A percentile compares a stretch with the other conserved stretches of the same genome.
These are phyloP conservation scores for Pectinophora gossypiella DNA, from an alignment of 1,140 invertebrate genomes.

Conservation along the genomic window DNA sequence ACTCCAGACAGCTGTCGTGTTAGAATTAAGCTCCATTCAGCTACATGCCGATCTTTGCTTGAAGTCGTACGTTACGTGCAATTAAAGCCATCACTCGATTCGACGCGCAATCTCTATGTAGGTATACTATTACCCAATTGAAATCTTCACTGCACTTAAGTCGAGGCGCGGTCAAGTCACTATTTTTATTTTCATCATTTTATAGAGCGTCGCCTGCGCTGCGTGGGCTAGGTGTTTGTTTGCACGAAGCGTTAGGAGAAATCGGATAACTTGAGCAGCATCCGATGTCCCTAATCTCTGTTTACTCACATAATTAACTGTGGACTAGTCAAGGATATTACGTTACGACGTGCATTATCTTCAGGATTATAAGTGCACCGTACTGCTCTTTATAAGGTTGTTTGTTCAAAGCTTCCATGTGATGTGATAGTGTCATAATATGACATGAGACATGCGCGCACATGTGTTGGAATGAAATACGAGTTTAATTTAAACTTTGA, in stretches of 20 bases:
- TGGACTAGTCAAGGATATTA: conserved; percentile 48
- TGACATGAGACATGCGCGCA: conserved; percentile 5
- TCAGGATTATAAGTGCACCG: conserved; percentile 14
- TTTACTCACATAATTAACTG: conserved; percentile 54
- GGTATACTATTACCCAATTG: too few relatives aligned
- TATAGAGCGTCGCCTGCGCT: background rate
- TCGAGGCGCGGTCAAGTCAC: too few relatives aligned
- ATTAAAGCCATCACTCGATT: too few relatives aligned
- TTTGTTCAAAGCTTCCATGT: conserved; percentile 22
- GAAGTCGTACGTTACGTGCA: too few relatives aligned
- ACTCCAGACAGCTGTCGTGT: background rate
- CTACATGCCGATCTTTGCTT: background rate
- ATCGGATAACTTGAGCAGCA: conserved; percentile 34
- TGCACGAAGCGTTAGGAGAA: conserved; percentile 24
- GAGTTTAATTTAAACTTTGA: too few relatives aligned
- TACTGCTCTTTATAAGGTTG: conserved; percentile 15
- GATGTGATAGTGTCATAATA: conserved; percentile 24
- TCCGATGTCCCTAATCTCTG: conserved; percentile 50
- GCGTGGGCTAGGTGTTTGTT: conserved; percentile 11
- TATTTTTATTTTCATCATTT: background rate
- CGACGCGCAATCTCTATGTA: too few relatives aligned
- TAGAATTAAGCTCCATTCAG: background rate
- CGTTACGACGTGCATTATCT: conserved; percentile 37
- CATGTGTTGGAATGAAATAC: background rate
- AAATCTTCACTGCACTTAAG: too few relatives aligned